Evolutionary conservation across 2,888 invertebrate species (phyloP).

Genomic region (Osmoderma eremita): DNA sequence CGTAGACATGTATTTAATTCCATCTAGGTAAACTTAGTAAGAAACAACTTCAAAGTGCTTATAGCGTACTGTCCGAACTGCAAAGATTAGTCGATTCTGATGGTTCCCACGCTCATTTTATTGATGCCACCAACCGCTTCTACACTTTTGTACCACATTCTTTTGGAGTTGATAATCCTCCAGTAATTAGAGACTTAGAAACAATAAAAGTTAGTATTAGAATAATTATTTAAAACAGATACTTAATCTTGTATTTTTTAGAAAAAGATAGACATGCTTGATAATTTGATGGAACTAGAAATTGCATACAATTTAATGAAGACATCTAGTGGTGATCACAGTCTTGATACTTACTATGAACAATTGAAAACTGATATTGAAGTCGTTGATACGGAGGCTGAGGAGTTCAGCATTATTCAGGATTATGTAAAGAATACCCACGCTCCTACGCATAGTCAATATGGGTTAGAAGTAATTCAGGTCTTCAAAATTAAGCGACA

Average conservation of each 20-base stretch:
- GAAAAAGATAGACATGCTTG: slow-evolving; percentile 85
- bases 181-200: slow-evolving; percentile 79
- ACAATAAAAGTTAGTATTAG: slow-evolving; percentile 69
- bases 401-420: slow-evolving; percentile 79
- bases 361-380: slow-evolving; percentile 86
- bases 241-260: slow-evolving; percentile 53
- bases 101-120: slow-evolving; percentile 65
- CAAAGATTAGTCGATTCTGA: slow-evolving; percentile 69
- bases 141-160: slow-evolving; percentile 96
- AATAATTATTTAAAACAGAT: not conserved
- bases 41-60: slow-evolving; percentile 89
- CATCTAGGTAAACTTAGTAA: slow-evolving; percentile 82
- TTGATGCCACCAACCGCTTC: slow-evolving; percentile 92
- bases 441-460: slow-evolving; percentile 85
- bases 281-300: slow-evolving; percentile 93
- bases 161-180: slow-evolving; percentile 87
- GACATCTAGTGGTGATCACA: slow-evolving; percentile 65
- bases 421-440: slow-evolving; percentile 92
- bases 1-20: not conserved
- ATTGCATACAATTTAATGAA: slow-evolving; percentile 91
- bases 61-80: slow-evolving; percentile 79
- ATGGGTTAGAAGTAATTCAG: slow-evolving; percentile 75
- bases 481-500: slow-evolving; percentile 79
- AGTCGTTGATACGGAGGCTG: slow-evolving; percentile 71
- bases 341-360: slow-evolving; percentile 84